Conservation (phyloP, 2,888 invertebrate species). For the Poecilus cupreus region DNA sequence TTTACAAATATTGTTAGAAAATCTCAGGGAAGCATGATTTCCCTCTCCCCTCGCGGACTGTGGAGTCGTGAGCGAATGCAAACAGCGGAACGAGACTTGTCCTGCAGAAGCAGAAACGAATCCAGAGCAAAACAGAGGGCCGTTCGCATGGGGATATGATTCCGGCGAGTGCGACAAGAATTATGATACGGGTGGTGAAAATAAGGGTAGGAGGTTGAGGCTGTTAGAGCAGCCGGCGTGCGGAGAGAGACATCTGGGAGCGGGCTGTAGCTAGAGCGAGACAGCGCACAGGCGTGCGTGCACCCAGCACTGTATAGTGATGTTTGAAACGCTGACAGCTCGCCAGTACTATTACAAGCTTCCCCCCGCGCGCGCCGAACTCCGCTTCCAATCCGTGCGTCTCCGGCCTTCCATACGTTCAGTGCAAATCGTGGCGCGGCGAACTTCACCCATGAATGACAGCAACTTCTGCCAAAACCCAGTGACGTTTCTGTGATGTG, state of each 20-base stretch:
- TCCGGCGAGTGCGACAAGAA: slow-evolving; percentile 63
- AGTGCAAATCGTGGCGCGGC: slow-evolving; percentile 51
- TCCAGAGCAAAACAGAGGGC: slow-evolving; percentile 12
- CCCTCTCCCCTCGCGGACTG: too few species aligned
- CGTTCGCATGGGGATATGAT: slow-evolving; percentile 20
- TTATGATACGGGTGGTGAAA: slow-evolving; percentile 70
- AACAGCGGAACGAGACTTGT: too few species aligned
- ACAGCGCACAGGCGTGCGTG: slow-evolving; percentile 70
- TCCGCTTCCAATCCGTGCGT: slow-evolving; percentile 63
- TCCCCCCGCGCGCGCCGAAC: slow-evolving; percentile 69
- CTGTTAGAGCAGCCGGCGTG: slow-evolving; percentile 69
- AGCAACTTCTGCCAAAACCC: too few species aligned
- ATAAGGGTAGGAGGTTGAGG: slow-evolving; percentile 72
- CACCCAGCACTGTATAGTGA: slow-evolving; percentile 71
- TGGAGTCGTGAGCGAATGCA: too few species aligned
- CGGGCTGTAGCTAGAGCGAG: slow-evolving; percentile 60
- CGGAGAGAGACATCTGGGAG: slow-evolving; percentile 61
- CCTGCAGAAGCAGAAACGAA: not conserved
- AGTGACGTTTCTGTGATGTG: too few species aligned
- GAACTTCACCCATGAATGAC: too few species aligned
- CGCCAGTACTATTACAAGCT: slow-evolving; percentile 73
- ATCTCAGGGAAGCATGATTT: too few species aligned
- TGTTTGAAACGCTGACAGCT: slow-evolving; percentile 74
- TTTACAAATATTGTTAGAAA: too few species aligned
- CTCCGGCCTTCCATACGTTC: slow-evolving; percentile 59